Conservation (phyloP, 2,797 vertebrate species). For the Ficedula albicollis region DNA sequence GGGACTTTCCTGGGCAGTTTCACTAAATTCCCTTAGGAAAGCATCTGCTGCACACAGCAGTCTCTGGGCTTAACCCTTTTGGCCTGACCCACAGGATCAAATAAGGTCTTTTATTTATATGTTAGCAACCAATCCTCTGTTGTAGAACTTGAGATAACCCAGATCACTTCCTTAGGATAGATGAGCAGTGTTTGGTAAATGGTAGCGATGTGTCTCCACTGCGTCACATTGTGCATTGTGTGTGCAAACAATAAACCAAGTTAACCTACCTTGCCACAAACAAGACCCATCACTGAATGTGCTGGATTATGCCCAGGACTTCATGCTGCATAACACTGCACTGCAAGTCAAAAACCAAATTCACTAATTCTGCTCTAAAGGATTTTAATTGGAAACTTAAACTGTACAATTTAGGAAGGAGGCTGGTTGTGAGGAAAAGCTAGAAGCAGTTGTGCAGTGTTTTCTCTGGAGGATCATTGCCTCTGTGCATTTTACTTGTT, state of each 20-base stretch:
- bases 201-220: accelerated
- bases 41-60: neutral
- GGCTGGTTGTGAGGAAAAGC: neutral
- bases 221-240: accelerated
- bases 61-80: neutral
- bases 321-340: accelerated
- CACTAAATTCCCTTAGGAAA: neutral
- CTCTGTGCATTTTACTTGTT: neutral
- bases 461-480: neutral
- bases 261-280: neutral
- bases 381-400: neutral
- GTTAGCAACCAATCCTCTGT: neutral
- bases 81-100: neutral
- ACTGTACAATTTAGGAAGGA: neutral
- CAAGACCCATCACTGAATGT: accelerated
- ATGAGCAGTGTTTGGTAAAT: neutral
- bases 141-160: neutral
- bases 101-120: neutral
- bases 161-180: neutral
- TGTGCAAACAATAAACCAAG: neutral
- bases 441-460: neutral
- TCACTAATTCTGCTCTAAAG: neutral
- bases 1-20: neutral
- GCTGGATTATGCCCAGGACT: neutral
- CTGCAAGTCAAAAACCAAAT: neutral